phyloP scores from a whole-genome alignment of 2,888 invertebrate species.

The Salpingus planirostris region DNA sequence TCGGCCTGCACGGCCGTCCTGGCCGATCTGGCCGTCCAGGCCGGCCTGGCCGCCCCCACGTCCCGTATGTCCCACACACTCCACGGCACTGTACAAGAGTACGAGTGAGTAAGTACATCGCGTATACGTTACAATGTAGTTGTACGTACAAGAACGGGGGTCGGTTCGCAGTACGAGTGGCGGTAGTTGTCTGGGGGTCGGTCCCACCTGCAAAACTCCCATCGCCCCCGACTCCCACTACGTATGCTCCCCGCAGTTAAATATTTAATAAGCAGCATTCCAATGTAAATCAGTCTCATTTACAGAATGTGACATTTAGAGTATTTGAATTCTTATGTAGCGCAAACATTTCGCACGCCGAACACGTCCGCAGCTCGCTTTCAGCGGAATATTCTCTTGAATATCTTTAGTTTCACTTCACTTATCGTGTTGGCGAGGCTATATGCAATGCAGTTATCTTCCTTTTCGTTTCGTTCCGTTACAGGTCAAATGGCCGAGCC shows the following conservation, averaged over 20 bases:
- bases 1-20: no score
- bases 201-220: no score
- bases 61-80: no score
- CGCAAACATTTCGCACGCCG: constrained; percentile 33
- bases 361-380: constrained; percentile 38
- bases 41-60: no score
- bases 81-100: no score
- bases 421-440: constrained; percentile 37
- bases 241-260: constrained; percentile 23
- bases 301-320: constrained; percentile 35
- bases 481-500: constrained; percentile 63
- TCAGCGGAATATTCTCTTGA: constrained; percentile 38
- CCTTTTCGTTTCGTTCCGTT: constrained; percentile 36
- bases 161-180: no score
- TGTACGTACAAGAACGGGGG: no score
- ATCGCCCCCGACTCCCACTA: constrained; percentile 10
- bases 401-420: constrained; percentile 41
- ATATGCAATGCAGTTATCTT: no score
- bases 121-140: no score
- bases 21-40: no score
- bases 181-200: no score
- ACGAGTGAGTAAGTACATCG: no score
- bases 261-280: constrained; percentile 41
- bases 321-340: constrained; percentile 39
- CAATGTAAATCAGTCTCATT: constrained; percentile 39